These are phyloP conservation scores for Trissolcus basalis DNA, from an alignment of 1,140 invertebrate species.

Conservation along the genomic window DNA sequence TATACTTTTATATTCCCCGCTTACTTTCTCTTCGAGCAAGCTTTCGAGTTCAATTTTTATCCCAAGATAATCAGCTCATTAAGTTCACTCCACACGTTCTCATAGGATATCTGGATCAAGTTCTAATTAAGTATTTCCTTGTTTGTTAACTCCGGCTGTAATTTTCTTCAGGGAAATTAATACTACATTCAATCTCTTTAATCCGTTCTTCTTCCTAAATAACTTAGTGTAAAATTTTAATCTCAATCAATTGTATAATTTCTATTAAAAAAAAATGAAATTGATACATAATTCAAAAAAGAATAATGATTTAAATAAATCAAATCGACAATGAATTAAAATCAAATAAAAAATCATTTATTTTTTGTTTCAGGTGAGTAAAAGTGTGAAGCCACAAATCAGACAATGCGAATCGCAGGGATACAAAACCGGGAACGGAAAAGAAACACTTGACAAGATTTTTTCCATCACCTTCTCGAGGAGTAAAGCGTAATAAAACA, in stretches of 20 bases:
- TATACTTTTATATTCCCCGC: slow-evolving; percentile 1
- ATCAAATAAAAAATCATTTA: not conserved
- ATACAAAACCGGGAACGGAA: slow-evolving; percentile 10
- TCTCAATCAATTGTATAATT: not conserved
- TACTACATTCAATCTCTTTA: not conserved
- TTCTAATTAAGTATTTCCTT: slow-evolving; percentile 28
- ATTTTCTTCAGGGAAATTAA: slow-evolving; percentile 8
- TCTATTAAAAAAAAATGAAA: too few species aligned
- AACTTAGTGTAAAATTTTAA: slow-evolving; percentile 1
- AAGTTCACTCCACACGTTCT: slow-evolving; percentile 22
- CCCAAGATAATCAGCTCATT: slow-evolving; percentile 32
- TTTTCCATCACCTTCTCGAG: slow-evolving; percentile 1
- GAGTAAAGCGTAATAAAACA: slow-evolving; percentile 32
- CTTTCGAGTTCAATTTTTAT: slow-evolving; percentile 27
- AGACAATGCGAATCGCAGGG: slow-evolving; percentile 1
- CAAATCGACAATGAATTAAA: not conserved
- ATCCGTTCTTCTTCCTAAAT: not conserved
- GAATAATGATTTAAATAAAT: too few species aligned
- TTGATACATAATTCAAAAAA: too few species aligned
- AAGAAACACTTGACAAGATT: too few species aligned
- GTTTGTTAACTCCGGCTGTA: slow-evolving; percentile 17
- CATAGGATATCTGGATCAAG: slow-evolving; percentile 11
- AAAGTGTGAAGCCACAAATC: not conserved
- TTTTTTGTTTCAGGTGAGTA: slow-evolving; percentile 37
- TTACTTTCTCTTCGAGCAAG: not conserved